Evolutionary conservation across 1,140 invertebrate species (phyloP), one percentile per base, ranked within the genome.

Genomic region (Spodoptera litura): DNA sequence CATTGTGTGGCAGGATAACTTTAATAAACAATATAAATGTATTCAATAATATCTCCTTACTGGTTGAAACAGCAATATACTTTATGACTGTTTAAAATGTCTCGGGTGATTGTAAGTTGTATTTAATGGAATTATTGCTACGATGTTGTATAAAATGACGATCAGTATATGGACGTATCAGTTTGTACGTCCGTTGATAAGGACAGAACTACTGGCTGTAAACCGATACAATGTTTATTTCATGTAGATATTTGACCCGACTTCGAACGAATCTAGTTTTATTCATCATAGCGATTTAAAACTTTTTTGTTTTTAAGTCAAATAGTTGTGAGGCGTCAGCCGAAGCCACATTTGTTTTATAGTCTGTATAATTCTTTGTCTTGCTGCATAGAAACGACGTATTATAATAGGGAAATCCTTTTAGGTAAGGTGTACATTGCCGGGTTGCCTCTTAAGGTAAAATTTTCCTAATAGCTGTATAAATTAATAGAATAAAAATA

Each of bases 21-120:
- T 72, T 49, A 72, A 58, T 74, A 74, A 74, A 74, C 71, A 59
- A 61, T 59, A 61, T 59, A 31, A 61, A 74, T 74, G 20, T 61
- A 61, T 51, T 59, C 55, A 51, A 52, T 59, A 74, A 74, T 74
- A 13, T 71, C 68, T 71, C 68, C 53, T 56, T 55, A 25, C 20
- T 70, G 25, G n/a, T 44, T 20, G 55, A 38, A 72, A 58, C 31
- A 58, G 53, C 38, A 15, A 38, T 35, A 56, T 72, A 20, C 13
- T 59, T 25, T 51, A 59, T 38, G 4, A 56, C 31, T 72, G 27
- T 38, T 72, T 53, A 31, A 52, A 20, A 11, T 44, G 44, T 8
- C n/a, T 12, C 52, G 31, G 56, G 31, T 71, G 13, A 20, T 55
- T 53, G 49, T 31, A 49, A 12, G 49, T 12, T 31, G 49, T 53